A percentile compares a stretch with the other conserved stretches of the same genome.
phyloP scores from a whole-genome alignment of 2,888 invertebrate species.

The Artemia sp. region DNA sequence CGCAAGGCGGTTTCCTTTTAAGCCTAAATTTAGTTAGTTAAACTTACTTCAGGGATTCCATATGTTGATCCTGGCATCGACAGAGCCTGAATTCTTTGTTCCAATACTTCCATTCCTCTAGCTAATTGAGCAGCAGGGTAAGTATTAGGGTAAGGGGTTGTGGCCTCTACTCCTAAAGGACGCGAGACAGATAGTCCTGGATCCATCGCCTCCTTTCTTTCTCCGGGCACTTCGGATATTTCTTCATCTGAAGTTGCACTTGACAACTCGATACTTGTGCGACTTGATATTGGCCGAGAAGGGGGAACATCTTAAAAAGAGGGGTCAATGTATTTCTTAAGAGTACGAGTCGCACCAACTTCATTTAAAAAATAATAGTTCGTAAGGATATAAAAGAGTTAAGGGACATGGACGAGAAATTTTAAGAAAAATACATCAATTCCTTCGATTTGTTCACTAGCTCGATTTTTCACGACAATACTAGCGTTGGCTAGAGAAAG shows the following conservation, averaged over 20 bases:
- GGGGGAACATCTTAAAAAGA: background rate
- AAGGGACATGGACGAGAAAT: too few relatives aligned
- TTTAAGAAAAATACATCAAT: too few relatives aligned
- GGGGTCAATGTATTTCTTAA: background rate
- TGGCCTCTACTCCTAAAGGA: constrained; percentile 50
- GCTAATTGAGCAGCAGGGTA: constrained; percentile 32
- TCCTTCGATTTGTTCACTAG: too few relatives aligned
- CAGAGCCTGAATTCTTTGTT: constrained; percentile 15
- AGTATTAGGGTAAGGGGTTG: constrained; percentile 33
- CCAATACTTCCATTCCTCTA: constrained; percentile 34
- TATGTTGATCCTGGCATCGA: constrained; percentile 10
- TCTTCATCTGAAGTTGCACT: constrained; percentile 34
- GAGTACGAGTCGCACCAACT: too few relatives aligned
- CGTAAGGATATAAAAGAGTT: too few relatives aligned
- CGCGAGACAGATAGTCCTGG: constrained; percentile 60
- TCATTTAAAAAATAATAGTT: too few relatives aligned
- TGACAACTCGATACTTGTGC: background rate
- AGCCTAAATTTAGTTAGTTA: constrained; percentile 16
- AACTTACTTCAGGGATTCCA: constrained; percentile 37
- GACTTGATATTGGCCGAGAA: background rate
- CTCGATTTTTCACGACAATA: too few relatives aligned
- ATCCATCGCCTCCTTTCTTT: constrained; percentile 54
- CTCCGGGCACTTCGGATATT: constrained; percentile 50
- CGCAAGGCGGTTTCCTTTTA: background rate
- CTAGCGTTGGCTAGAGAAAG: too few relatives aligned